phyloP scores from a whole-genome alignment of 2,113 vertebrate genomes.

The Crotophaga sulcirostris region DNA sequence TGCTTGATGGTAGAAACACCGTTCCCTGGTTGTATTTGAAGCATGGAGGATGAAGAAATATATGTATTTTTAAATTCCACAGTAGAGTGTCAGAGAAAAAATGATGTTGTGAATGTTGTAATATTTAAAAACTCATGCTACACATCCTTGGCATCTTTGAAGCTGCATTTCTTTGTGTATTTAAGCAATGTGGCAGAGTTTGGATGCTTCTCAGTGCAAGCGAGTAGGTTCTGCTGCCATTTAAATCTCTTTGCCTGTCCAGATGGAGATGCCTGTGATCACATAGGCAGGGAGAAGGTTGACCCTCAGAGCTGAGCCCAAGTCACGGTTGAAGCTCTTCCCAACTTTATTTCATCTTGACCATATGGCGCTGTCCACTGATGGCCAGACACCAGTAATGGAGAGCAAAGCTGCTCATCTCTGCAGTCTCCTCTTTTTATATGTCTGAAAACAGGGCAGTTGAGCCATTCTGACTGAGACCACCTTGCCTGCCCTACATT shows the following conservation, averaged over 20 bases:
- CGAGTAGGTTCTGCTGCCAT: background rate
- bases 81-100: background rate
- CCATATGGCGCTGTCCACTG: background rate
- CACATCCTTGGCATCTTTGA: background rate
- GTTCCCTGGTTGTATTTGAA: background rate
- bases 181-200: background rate
- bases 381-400: background rate
- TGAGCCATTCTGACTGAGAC: background rate
- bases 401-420: background rate
- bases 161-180: background rate
- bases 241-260: background rate
- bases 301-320: background rate
- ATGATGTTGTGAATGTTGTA: background rate
- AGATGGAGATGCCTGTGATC: background rate
- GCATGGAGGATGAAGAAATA: background rate
- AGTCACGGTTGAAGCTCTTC: background rate
- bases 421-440: background rate
- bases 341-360: background rate
- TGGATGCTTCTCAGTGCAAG: background rate
- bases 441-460: background rate
- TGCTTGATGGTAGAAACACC: background rate
- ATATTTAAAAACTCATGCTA: background rate
- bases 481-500: rapidly evolving
- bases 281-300: background rate
- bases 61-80: background rate